Evolutionary conservation across 2,888 invertebrate species (phyloP).

Genomic region (Meteorus cinctellus): DNA sequence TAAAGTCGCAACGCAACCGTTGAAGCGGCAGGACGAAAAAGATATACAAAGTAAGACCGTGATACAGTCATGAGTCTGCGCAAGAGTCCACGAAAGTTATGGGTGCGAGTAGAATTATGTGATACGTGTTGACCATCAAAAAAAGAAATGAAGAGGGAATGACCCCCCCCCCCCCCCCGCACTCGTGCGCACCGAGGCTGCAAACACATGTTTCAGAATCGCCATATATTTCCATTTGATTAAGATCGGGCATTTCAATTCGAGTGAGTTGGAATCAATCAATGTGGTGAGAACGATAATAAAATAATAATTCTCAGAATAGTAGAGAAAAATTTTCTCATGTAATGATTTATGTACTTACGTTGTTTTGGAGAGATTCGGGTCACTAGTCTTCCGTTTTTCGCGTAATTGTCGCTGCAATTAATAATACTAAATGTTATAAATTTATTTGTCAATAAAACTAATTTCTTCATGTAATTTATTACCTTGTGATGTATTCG

Average conservation of each 20-base stretch:
- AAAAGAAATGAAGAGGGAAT: conserved; percentile 38
- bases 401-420: conserved; percentile 81
- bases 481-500: conserved; percentile 76
- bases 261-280: background rate
- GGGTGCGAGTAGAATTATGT: conserved; percentile 23
- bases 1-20: conserved; percentile 57
- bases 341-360: conserved; percentile 71
- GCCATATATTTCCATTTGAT: conserved; percentile 32
- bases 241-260: background rate
- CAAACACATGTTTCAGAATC: conserved; percentile 55
- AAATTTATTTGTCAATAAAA: too few relatives aligned
- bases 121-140: background rate
- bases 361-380: conserved; percentile 83
- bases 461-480: background rate
- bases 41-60: conserved; percentile 48
- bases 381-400: conserved; percentile 87
- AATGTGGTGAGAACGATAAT: background rate
- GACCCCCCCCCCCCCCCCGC: too few relatives aligned
- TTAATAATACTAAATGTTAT: conserved; percentile 42
- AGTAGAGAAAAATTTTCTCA: conserved; percentile 39
- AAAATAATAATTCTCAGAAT: conserved; percentile 40
- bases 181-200: background rate
- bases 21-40: conserved; percentile 49
- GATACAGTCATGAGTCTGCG: conserved; percentile 50
- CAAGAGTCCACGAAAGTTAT: conserved; percentile 48